Evolutionary conservation across 2,113 vertebrate genomes (phyloP), one percentile per base, ranked within the genome.

Genomic region (Epinephelus cyanopodus): DNA sequence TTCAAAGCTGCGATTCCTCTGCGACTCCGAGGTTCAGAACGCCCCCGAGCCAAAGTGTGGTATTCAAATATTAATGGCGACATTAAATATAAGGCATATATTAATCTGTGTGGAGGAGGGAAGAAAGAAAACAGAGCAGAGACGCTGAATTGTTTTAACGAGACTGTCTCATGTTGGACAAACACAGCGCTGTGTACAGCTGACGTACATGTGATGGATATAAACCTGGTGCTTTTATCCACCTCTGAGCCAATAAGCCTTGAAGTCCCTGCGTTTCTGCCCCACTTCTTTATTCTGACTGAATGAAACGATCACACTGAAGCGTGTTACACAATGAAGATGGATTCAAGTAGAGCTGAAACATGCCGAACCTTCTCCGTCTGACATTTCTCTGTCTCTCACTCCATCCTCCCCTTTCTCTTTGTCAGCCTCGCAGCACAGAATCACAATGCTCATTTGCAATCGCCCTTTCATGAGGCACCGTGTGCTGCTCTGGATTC

Each of bases 361-460:
- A 90, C 53, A 53, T 76, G 39, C 54, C 42, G 74, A 57, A 29
- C 45, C 75, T 61, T 39, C 27, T 75, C 47, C 69, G 23, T 53
- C 57, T 29, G 33, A 70, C 39, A 56, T 73, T 27, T 27, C 53
- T 33, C 76, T 76, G 64, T 60, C 73, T 81, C 77, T 77, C 81
- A 33, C 63, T 47, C 53, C 45, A 61, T 87, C 78, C 50, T 84
- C 77, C 79, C 58, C 78, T 79, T 69, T 83, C 79, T 69, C 80
- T 90, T 91, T 89, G 88, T 92, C 82, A 91, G 74, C 70, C 82
- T 79, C 7, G 72, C 81, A 88, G 69, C 76, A 14, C 74, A 83
- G 81, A 86, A 87, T 86, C 87, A 90, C 89, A 90, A 93, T 85
- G 90, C 89, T 90, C 84, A 92, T 92, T 92, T 91, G 87, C 90